These are phyloP conservation scores for Campopleginae sp. DNA, from an alignment of 2,888 invertebrate genomes.

Conservation along the genomic window DNA sequence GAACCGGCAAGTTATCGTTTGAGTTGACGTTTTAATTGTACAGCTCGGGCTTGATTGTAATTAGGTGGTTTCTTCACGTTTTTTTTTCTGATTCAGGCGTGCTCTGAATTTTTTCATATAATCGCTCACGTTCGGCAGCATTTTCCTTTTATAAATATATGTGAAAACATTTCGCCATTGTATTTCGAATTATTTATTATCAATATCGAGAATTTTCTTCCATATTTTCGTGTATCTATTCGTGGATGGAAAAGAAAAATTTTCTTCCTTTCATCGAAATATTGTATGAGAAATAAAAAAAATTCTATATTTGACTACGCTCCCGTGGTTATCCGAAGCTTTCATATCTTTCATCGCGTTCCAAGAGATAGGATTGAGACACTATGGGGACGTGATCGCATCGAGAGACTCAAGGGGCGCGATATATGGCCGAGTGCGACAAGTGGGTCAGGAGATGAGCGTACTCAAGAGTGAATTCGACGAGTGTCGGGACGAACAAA, in stretches of 20 bases:
- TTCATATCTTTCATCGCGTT: constrained; percentile 8
- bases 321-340: constrained; percentile 4
- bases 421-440: constrained; percentile 57
- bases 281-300: not conserved
- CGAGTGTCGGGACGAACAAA: constrained; percentile 24
- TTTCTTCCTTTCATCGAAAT: not conserved
- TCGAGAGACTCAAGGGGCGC: constrained; percentile 40
- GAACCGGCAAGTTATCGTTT: not conserved
- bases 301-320: constrained; percentile 11
- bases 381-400: constrained; percentile 25
- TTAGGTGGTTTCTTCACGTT: not conserved
- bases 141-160: not conserved
- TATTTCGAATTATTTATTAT: not conserved
- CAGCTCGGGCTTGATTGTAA: not conserved
- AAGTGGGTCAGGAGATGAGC: constrained; percentile 70
- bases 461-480: constrained; percentile 58
- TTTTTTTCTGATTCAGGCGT: not conserved
- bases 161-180: not conserved
- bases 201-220: not conserved
- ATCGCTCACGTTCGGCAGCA: not conserved
- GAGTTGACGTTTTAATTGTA: not conserved
- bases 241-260: not conserved
- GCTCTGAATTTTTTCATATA: not conserved
- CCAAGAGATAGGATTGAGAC: constrained; percentile 23
- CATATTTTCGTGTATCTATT: not conserved